phyloP scores from a whole-genome alignment of 1,140 invertebrate species.

The Drosophila athabasca region DNA sequence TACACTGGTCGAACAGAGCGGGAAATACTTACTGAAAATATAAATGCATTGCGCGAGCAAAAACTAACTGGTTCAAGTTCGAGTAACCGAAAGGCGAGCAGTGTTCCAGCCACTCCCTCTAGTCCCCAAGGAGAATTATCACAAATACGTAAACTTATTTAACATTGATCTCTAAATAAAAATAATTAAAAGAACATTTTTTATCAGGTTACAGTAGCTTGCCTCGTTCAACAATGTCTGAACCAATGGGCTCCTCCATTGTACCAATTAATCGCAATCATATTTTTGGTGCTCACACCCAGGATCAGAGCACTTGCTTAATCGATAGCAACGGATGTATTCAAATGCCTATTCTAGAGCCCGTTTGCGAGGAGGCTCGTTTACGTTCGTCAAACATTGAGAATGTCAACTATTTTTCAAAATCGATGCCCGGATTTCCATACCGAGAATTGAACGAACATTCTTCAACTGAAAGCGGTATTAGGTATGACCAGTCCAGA shows the following conservation, averaged over 20 bases:
- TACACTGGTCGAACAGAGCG: slow-evolving; percentile 94
- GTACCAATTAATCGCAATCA: slow-evolving; percentile 83
- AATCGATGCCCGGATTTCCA: slow-evolving; percentile 85
- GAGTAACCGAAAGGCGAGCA: slow-evolving; percentile 90
- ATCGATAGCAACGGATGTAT: slow-evolving; percentile 48
- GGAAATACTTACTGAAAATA: slow-evolving; percentile 91
- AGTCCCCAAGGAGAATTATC: slow-evolving; percentile 86
- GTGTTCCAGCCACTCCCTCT: slow-evolving; percentile 93
- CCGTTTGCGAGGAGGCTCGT: slow-evolving; percentile 86
- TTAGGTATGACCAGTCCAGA: slow-evolving; percentile 84
- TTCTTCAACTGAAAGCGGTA: slow-evolving; percentile 86
- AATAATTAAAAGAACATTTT: not conserved
- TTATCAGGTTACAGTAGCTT: slow-evolving; percentile 91
- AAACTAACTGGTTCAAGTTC: slow-evolving; percentile 86
- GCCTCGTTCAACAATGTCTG: slow-evolving; percentile 91
- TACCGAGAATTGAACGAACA: slow-evolving; percentile 91
- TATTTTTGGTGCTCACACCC: slow-evolving; percentile 35
- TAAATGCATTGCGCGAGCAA: slow-evolving; percentile 81
- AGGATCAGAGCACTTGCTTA: slow-evolving; percentile 30
- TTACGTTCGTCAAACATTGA: slow-evolving; percentile 68
- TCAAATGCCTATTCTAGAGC: slow-evolving; percentile 84
- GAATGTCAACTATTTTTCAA: slow-evolving; percentile 46
- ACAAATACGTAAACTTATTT: slow-evolving; percentile 72
- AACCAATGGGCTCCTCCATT: slow-evolving; percentile 85
- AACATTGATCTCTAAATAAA: not conserved